Base-by-base conservation (phyloP, 2,888 invertebrate genomes). In the Cephus nigrinus region DNA sequence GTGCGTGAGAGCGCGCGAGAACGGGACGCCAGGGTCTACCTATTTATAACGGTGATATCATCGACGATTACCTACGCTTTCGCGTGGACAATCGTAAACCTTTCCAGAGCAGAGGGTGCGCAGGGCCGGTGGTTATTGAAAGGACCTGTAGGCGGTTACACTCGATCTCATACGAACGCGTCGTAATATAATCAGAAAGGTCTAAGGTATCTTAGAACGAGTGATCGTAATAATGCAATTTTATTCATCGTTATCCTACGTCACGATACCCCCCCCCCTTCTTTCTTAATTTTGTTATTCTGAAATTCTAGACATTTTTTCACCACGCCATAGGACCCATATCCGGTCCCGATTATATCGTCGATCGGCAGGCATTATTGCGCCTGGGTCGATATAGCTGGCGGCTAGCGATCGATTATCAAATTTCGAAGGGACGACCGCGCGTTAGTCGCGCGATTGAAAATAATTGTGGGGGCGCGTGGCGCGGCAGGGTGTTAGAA, bases 1-100 rank as follows among this genome's bases (percentile, higher is more conserved):
- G 76, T 73, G 69, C 35, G 32, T 68, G 40, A 30, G 30, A 31
- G 68, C 75, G 72, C n/a, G 69, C 34, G 36, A 55, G 68, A 75
- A 75, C 36, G 68, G 74, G 35, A 36, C 55, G 71, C 71, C 32
- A 86, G 89, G 86, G 88, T 85, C 89, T 88, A 86, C 84, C 91
- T 91, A 91, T 90, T 91, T 90, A 90, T 88, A 90, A 89, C 87
- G 88, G 87, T 91, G 91, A 91, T 90, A 90, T 91, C 90, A 91
- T 89, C 89, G 88, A 79, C 88, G 87, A 90, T 91, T 91, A 90
- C 91, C 90, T 90, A 90, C 89, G 90, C 89, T 90, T 90, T 91
- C 88, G 89, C 89, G 88, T 87, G 87, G 87, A 88, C 89, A 88
- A 88, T 88, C 86, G 84, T 33, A 33, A 74, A 36, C 31, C 31